Percentiles rank a stretch among this genome's conserved stretches.
Conservation (phyloP, 2,797 vertebrate genomes). For the Epinephelus malabaricus region DNA sequence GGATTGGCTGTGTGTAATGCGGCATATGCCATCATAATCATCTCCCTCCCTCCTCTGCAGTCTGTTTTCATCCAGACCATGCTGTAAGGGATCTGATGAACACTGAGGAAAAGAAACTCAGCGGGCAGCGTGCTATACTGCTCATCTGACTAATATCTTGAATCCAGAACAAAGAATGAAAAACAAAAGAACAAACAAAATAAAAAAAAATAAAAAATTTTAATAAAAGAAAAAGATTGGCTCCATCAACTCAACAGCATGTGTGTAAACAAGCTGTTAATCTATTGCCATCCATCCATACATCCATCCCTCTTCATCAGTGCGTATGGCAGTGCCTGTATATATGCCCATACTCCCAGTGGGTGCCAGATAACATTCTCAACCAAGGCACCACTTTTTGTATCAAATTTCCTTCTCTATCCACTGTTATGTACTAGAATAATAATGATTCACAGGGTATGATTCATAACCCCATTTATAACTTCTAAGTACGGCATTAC, state of each 20-base stretch:
- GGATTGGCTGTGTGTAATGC: constrained; percentile 22
- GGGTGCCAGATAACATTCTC: constrained; percentile 30
- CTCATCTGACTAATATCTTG: constrained; percentile 39
- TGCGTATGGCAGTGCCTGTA: not conserved
- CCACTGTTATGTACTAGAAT: constrained; percentile 19
- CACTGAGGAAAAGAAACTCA: constrained; percentile 20
- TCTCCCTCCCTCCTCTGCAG: constrained; percentile 1
- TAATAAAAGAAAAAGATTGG: not conserved
- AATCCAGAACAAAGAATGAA: constrained; percentile 22
- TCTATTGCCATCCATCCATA: constrained; percentile 36
- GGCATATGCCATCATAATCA: constrained; percentile 10
- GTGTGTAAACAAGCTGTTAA: constrained; percentile 29
- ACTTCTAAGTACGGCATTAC: constrained; percentile 51
- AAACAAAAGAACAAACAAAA: constrained; percentile 28
- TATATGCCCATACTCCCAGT: constrained; percentile 3
- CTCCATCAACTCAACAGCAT: not conserved
- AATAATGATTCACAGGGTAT: constrained; percentile 38
- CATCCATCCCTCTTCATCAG: constrained; percentile 19
- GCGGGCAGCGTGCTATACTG: not conserved
- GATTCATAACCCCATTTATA: constrained; percentile 66
- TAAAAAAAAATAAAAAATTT: constrained; percentile 9
- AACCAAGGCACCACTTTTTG: constrained; percentile 9
- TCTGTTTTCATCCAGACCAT: constrained; percentile 1
- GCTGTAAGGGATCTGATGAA: constrained; percentile 30
- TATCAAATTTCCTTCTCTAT: constrained; percentile 20